A percentile compares a stretch with the other conserved stretches of the same genome.
Evolutionary conservation across 1,140 invertebrate genomes (phyloP).

Genomic region (Hycleus phaleratus): DNA sequence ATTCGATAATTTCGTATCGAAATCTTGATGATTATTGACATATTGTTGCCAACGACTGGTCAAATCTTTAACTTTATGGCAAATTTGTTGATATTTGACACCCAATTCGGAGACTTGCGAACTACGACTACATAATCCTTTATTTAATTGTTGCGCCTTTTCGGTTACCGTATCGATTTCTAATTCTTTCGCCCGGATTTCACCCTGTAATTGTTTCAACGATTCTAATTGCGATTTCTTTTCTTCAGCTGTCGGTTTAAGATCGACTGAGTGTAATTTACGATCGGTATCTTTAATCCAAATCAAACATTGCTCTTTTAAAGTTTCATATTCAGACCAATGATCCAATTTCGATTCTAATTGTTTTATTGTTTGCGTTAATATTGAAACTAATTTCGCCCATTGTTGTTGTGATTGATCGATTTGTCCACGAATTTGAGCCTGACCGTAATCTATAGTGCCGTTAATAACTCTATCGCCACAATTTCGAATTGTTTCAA

Average conservation of each 20-base stretch:
- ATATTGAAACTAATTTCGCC: slow-evolving; percentile 70
- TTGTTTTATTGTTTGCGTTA: slow-evolving; percentile 67
- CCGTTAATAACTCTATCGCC: slow-evolving; percentile 87
- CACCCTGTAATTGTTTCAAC: slow-evolving; percentile 73
- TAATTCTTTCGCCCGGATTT: slow-evolving; percentile 82
- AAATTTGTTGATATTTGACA: slow-evolving; percentile 84
- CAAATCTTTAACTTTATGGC: slow-evolving; percentile 84
- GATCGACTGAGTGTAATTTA: slow-evolving; percentile 79
- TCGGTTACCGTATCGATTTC: slow-evolving; percentile 91
- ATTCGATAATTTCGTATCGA: slow-evolving; percentile 70
- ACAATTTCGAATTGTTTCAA: slow-evolving; percentile 68
- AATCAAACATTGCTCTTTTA: slow-evolving; percentile 74
- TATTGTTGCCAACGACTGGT: slow-evolving; percentile 87
- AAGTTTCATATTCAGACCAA: slow-evolving; percentile 86
- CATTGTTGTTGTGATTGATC: slow-evolving; percentile 84
- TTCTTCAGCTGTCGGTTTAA: slow-evolving; percentile 73
- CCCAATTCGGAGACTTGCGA: slow-evolving; percentile 80
- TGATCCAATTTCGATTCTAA: slow-evolving; percentile 77
- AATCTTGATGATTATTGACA: slow-evolving; percentile 82
- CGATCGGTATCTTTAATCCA: slow-evolving; percentile 87
- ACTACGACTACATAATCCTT: slow-evolving; percentile 55
- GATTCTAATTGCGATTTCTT: slow-evolving; percentile 79
- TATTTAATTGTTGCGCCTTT: slow-evolving; percentile 75
- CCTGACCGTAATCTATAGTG: slow-evolving; percentile 77
- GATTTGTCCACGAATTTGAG: slow-evolving; percentile 76